Evolutionary conservation across 2,113 vertebrate species (phyloP).

Genomic region (Hydrochoerus hydrochaeris): DNA sequence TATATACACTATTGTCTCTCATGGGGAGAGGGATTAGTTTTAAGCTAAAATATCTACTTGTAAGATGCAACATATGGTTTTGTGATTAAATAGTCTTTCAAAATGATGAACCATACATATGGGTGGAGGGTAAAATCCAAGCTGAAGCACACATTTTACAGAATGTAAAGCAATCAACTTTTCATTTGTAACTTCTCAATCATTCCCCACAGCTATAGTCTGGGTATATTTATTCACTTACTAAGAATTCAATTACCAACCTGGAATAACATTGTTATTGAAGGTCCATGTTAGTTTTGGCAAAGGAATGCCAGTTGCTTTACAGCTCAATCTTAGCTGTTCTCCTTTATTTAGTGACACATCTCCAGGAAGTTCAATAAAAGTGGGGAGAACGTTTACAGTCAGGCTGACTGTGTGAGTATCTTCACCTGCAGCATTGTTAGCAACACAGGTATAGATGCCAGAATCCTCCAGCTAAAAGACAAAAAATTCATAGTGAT

Average conservation of each 20-base stretch:
- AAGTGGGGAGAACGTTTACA: constrained; percentile 91
- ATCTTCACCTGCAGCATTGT: constrained; percentile 92
- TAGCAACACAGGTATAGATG: constrained; percentile 93
- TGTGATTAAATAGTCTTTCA: not conserved
- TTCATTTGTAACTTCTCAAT: not conserved
- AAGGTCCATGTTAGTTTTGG: constrained; percentile 95
- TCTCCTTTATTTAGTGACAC: constrained; percentile 95
- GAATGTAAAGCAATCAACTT: not conserved
- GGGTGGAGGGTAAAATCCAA: not conserved
- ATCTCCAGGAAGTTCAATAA: constrained; percentile 93
- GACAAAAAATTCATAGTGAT: not conserved
- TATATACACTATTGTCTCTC: not conserved
- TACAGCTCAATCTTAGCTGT: constrained; percentile 91
- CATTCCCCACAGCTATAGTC: not conserved
- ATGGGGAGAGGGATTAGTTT: not conserved
- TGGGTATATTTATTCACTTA: not conserved
- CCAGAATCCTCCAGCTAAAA: constrained; percentile 93
- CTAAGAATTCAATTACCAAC: constrained; percentile 82
- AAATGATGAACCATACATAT: not conserved
- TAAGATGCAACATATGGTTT: not conserved
- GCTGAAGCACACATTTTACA: not conserved
- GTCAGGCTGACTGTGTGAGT: constrained; percentile 85
- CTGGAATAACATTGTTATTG: constrained; percentile 96
- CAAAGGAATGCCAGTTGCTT: constrained; percentile 90
- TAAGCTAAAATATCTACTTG: not conserved